A percentile compares a stretch with the other conserved stretches of the same genome.
phyloP scores from a whole-genome alignment of 2,113 vertebrate genomes.

The Neodon shergylaensis region DNA sequence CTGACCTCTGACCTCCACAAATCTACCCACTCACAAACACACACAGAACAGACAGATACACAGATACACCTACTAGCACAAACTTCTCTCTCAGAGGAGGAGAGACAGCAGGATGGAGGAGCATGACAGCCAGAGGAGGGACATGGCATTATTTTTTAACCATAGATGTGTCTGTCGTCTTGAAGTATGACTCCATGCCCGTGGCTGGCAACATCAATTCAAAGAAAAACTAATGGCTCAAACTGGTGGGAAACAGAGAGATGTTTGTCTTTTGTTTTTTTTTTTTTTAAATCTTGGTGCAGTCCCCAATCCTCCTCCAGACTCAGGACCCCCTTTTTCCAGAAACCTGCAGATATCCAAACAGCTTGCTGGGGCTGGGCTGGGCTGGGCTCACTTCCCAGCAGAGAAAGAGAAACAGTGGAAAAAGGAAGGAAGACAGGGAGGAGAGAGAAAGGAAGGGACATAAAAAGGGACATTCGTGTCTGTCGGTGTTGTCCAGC shows the following conservation, averaged over 20 bases:
- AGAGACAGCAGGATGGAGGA: neutral
- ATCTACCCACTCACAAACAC: neutral
- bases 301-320: accelerated
- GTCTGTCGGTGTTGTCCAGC: no score
- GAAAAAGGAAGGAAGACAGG: neutral
- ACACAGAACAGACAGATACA: neutral
- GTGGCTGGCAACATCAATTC: neutral
- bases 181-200: neutral
- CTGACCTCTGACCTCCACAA: neutral
- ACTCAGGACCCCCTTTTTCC: neutral
- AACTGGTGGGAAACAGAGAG: neutral
- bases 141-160: neutral
- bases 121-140: neutral
- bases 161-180: neutral
- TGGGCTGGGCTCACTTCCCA: neutral
- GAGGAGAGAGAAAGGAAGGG: neutral
- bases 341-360: neutral
- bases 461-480: neutral
- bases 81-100: neutral
- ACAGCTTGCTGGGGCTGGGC: neutral
- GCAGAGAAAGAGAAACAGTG: neutral
- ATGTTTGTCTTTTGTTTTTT: neutral
- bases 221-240: neutral
- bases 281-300: neutral
- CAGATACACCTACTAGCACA: neutral